A percentile compares a stretch with the other conserved stretches of the same genome.
Conservation (phyloP, 2,797 vertebrate species). For the Leucoraja ocellata region DNA sequence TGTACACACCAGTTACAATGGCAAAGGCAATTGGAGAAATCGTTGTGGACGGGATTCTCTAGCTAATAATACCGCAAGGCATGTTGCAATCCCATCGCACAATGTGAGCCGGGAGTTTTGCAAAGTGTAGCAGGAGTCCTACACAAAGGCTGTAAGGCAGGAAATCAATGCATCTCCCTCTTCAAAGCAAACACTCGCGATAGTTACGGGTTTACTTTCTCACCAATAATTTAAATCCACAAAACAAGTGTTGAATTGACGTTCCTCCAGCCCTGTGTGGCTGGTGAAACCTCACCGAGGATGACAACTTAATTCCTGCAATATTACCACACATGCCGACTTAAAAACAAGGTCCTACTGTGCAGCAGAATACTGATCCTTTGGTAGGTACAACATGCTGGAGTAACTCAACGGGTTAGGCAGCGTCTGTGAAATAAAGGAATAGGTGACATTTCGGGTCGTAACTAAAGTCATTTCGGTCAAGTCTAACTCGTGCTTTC, state of each 20-base stretch:
- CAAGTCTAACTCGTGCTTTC: too few relatives aligned
- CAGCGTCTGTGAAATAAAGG: too few relatives aligned
- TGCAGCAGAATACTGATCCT: background rate
- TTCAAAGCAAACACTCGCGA: background rate
- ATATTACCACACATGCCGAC: background rate
- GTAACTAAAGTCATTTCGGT: too few relatives aligned
- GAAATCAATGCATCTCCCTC: background rate
- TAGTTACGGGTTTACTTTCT: background rate
- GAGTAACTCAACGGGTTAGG: too few relatives aligned
- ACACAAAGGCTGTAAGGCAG: too few relatives aligned
- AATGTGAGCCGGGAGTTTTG: background rate
- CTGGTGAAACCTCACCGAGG: too few relatives aligned
- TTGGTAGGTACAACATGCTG: too few relatives aligned
- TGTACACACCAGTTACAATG: background rate
- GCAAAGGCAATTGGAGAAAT: constrained; percentile 4
- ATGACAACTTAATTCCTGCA: background rate
- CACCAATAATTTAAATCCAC: background rate
- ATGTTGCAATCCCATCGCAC: background rate
- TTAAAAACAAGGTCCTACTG: background rate
- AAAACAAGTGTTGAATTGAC: background rate
- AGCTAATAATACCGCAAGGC: background rate
- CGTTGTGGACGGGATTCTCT: background rate
- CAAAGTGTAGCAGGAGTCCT: background rate
- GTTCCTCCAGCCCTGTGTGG: background rate
- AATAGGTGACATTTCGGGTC: too few relatives aligned